Evolutionary conservation across 1,140 invertebrate species (phyloP).

Genomic region (Batillaria attramentaria): DNA sequence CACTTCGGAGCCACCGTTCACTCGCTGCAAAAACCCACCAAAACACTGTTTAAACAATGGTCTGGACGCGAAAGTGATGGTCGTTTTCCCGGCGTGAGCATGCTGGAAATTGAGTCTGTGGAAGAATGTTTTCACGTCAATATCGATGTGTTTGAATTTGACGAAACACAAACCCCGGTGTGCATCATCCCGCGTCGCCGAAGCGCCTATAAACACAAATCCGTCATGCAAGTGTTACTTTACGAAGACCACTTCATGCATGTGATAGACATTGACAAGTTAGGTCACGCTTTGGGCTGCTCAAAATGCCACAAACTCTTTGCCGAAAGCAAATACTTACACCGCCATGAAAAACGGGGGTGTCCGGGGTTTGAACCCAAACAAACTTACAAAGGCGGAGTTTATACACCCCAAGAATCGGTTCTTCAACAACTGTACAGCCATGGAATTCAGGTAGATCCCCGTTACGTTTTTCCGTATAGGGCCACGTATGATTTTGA

Average conservation of each 20-base stretch:
- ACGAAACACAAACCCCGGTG: not conserved
- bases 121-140: not conserved
- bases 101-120: not conserved
- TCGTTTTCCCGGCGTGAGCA: not conserved
- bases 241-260: conserved; percentile 15
- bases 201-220: not conserved
- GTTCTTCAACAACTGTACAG: not conserved
- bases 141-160: conserved; percentile 18
- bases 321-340: not conserved
- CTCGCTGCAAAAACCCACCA: not conserved
- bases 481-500: not conserved
- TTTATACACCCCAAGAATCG: not conserved
- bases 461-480: not conserved
- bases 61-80: too few species aligned
- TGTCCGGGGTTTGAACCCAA: not conserved
- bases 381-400: conserved; percentile 2
- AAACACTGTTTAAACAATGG: not conserved
- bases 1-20: not conserved
- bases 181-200: not conserved
- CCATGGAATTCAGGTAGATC: not conserved
- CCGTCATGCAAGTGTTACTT: not conserved
- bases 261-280: conserved; percentile 17
- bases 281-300: not conserved
- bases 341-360: not conserved
- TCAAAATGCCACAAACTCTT: not conserved